Conservation (phyloP, 2,888 invertebrate genomes). For the Alitta virens region DNA sequence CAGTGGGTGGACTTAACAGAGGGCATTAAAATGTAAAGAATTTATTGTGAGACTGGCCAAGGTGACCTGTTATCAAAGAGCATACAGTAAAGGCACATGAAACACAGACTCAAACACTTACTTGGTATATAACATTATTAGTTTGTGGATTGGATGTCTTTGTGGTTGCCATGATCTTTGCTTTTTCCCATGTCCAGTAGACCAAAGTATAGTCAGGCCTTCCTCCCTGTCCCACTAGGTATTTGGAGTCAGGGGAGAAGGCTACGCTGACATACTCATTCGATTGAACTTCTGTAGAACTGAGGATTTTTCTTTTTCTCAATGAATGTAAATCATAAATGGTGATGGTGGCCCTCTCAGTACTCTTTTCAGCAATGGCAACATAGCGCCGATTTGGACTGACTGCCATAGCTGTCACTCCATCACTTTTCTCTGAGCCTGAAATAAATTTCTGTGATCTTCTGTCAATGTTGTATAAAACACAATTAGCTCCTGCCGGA, state of each 20-base stretch:
- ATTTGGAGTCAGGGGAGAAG: constrained; percentile 81
- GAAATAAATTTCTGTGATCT: constrained; percentile 58
- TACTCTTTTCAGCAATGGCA: constrained; percentile 55
- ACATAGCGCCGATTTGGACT: constrained; percentile 57
- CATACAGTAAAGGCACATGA: too few species aligned
- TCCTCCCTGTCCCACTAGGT: constrained; percentile 75
- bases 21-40: too few species aligned
- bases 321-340: constrained; percentile 59
- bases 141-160: constrained; percentile 62
- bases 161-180: constrained; percentile 73
- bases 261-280: constrained; percentile 70
- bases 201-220: constrained; percentile 80
- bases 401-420: constrained; percentile 57
- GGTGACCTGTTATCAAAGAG: too few species aligned
- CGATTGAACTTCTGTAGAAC: constrained; percentile 56
- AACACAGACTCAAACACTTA: too few species aligned
- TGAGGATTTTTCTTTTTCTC: constrained; percentile 56
- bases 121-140: constrained; percentile 66
- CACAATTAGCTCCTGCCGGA: constrained; percentile 58
- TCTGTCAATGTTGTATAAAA: constrained; percentile 59
- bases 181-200: constrained; percentile 61
- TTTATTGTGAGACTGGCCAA: too few species aligned
- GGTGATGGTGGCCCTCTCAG: constrained; percentile 56
- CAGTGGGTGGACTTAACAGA: too few species aligned
- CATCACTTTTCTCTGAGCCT: constrained; percentile 56